Evolutionary conservation across 2,113 vertebrate genomes (phyloP), one percentile per base, ranked within the genome.

Genomic region (Chloropsis cyanopogon): DNA sequence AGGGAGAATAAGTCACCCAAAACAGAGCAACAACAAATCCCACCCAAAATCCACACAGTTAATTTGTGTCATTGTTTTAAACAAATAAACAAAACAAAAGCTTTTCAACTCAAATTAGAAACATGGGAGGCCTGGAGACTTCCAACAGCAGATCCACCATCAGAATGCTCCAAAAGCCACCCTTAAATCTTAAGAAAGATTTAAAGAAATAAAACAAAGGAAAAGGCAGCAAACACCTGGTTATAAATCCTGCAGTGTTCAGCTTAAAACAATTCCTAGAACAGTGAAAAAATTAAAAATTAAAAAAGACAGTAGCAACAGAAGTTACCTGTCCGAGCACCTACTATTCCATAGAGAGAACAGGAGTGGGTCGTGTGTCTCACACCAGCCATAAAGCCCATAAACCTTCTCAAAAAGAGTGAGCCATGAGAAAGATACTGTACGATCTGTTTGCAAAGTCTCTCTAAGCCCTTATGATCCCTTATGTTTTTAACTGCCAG

Each of bases 311-410:
- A 98, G 97, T 97, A 98, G 97, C 98, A 97, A 96, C 98, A 97
- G 97, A 97, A 94, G 98, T 98, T 98, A 98, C 98, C 98, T 98
- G 98, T 98, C 97, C 64, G 95, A 97, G 97, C 97, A 98, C 97
- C 98, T 98, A 98, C 97, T 97, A 98, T 97, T 98, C 98, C 98
- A 98, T 93, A 98, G 97, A 96, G 96, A 97, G 96, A 94, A 96
- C 97, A 97, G 97, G 97, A 98, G 97, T 97, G 97, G 97, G 97
- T 97, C 97, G 96, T 98, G 96, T 97, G 97, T 98, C 98, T 98
- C 98, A 98, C 98, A 98, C 97, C 98, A 98, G 98, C 97, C 98
- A 98, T 96, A 98, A 97, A 98, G 98, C 98, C 94, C 98, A 98
- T 97, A 97, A 97, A 98, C 98, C 98, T 98, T 98, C 98, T 98